Conservation (phyloP, 2,113 vertebrate species). For the Sorex fumeus region DNA sequence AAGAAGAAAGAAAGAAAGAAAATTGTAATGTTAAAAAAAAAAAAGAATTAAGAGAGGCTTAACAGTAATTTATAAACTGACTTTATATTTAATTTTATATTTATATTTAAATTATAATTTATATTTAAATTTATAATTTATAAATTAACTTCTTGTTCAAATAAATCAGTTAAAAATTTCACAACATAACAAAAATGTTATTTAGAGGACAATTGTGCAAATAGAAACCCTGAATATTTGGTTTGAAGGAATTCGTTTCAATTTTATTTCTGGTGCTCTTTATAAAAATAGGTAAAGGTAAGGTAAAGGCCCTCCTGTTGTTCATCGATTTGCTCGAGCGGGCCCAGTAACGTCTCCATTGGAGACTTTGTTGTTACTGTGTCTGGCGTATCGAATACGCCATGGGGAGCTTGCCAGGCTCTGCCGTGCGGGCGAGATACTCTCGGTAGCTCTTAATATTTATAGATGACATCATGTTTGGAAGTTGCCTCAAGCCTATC, state of each 20-base stretch:
- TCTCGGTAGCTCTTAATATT: slow-evolving; percentile 8
- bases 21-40: not conserved
- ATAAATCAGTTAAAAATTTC: not conserved
- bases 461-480: not conserved
- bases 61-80: slow-evolving; percentile 5
- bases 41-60: not conserved
- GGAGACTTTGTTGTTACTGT: too few relatives aligned
- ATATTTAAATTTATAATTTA: not conserved
- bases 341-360: too few relatives aligned
- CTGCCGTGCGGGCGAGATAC: too few relatives aligned
- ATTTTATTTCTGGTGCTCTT: not conserved
- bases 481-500: slow-evolving; percentile 34
- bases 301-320: too few relatives aligned
- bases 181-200: not conserved
- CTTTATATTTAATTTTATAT: not conserved
- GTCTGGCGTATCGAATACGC: too few relatives aligned
- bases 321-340: too few relatives aligned
- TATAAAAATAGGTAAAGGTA: not conserved
- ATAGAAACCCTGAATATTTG: not conserved
- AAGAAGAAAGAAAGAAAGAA: not conserved
- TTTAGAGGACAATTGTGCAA: slow-evolving; percentile 6
- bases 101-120: too few relatives aligned
- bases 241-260: not conserved
- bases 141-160: not conserved
- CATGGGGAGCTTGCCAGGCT: too few relatives aligned